Conservation (phyloP, 2,888 invertebrate genomes). For the Lymantria monacha region DNA sequence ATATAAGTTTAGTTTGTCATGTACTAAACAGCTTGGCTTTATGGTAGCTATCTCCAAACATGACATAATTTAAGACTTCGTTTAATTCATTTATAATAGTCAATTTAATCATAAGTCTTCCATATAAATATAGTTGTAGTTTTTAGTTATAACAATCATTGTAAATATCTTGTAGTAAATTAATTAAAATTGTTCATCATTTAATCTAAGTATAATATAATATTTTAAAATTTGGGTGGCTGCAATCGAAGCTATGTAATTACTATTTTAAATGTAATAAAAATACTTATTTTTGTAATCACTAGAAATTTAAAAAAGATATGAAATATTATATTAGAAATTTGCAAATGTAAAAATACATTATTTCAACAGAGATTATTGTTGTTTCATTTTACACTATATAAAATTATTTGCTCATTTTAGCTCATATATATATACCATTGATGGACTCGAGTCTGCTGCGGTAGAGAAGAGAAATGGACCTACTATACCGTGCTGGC, state of each 20-base stretch:
- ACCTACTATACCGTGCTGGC: no score
- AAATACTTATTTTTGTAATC: constrained; percentile 75
- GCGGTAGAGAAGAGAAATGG: no score
- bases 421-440: no score
- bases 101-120: constrained; percentile 63
- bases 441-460: no score
- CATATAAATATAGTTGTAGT: constrained; percentile 27
- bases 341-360: constrained; percentile 68
- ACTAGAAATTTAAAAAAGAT: constrained; percentile 44
- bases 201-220: constrained; percentile 36
- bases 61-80: constrained; percentile 51
- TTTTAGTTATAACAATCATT: constrained; percentile 39
- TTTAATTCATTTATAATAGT: constrained; percentile 51
- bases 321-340: constrained; percentile 54
- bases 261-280: constrained; percentile 40
- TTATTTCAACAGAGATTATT: constrained; percentile 49
- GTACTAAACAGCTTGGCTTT: constrained; percentile 42
- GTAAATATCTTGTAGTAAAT: constrained; percentile 53
- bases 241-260: constrained; percentile 48
- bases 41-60: constrained; percentile 52
- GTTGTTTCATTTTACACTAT: constrained; percentile 22
- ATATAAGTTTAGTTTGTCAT: constrained; percentile 49
- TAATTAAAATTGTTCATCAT: constrained; percentile 22
- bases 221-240: constrained; percentile 38
- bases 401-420: background rate